These are phyloP conservation scores for Xanthia icteritia DNA, from an alignment of 2,888 invertebrate genomes.

Conservation along the genomic window DNA sequence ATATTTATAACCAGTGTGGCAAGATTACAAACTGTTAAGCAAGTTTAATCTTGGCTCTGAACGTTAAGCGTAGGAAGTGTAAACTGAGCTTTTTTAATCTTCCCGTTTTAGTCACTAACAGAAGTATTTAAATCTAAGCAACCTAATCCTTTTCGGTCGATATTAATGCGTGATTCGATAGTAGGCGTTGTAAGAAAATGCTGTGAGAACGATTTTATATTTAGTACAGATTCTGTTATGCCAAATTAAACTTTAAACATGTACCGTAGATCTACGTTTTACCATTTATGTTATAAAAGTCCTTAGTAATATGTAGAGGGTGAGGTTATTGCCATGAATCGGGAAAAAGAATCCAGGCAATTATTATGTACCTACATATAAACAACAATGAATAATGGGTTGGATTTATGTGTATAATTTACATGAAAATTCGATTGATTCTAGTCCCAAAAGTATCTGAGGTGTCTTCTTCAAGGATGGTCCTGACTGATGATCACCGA, in stretches of 20 bases:
- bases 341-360: background rate
- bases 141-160: background rate
- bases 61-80: background rate
- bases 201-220: background rate
- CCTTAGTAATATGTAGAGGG: background rate
- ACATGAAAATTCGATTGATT: too few relatives aligned
- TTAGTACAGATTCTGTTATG: background rate
- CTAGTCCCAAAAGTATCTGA: background rate
- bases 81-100: slow-evolving; percentile 12
- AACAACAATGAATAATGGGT: too few relatives aligned
- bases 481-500: background rate
- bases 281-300: background rate
- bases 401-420: too few relatives aligned
- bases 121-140: background rate
- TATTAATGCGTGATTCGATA: background rate
- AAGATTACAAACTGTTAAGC: slow-evolving; percentile 33
- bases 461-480: background rate
- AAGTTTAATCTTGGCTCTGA: slow-evolving; percentile 28
- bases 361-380: too few relatives aligned
- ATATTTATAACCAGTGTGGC: slow-evolving; percentile 16
- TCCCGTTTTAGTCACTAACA: background rate
- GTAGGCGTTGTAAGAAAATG: background rate
- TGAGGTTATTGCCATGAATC: background rate
- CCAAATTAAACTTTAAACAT: background rate
- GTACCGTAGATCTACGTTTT: background rate